These are phyloP conservation scores for Dynastes maya DNA, from an alignment of 2,888 invertebrate species.

Conservation along the genomic window DNA sequence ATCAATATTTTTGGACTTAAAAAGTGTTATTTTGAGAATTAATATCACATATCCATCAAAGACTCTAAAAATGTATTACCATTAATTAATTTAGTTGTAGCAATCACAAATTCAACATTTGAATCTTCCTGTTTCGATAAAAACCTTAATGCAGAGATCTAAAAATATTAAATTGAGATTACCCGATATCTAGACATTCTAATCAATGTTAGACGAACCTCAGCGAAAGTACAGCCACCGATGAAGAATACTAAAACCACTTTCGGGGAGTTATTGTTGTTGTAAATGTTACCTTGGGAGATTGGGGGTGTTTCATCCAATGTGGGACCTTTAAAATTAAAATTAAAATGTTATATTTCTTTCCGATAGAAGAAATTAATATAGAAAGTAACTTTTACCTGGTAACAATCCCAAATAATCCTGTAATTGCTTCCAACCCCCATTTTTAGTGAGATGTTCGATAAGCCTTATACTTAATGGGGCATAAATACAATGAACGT, in stretches of 20 bases:
- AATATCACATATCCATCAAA: constrained; percentile 74
- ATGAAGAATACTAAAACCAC: constrained; percentile 95
- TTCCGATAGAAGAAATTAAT: background rate
- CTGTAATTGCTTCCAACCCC: constrained; percentile 85
- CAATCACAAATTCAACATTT: constrained; percentile 90
- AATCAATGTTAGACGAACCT: constrained; percentile 69
- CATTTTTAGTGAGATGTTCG: constrained; percentile 83
- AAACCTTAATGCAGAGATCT: constrained; percentile 82
- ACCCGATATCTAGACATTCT: background rate
- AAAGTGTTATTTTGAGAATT: background rate
- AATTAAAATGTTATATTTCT: background rate
- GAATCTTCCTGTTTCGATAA: constrained; percentile 85
- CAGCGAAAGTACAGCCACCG: constrained; percentile 97
- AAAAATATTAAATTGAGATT: constrained; percentile 51
- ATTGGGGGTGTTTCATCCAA: constrained; percentile 76
- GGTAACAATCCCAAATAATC: constrained; percentile 89
- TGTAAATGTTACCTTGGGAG: constrained; percentile 64
- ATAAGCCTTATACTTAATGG: constrained; percentile 91
- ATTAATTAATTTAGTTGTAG: constrained; percentile 94
- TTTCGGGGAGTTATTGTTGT: constrained; percentile 74
- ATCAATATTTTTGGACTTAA: background rate
- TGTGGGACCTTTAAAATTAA: constrained; percentile 73
- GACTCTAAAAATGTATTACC: constrained; percentile 89
- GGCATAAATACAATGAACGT: constrained; percentile 94
- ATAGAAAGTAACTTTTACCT: constrained; percentile 66